Evolutionary conservation across 2,888 invertebrate genomes (phyloP), one percentile per base, ranked within the genome.

Genomic region (Cataglyphis cursor): DNA sequence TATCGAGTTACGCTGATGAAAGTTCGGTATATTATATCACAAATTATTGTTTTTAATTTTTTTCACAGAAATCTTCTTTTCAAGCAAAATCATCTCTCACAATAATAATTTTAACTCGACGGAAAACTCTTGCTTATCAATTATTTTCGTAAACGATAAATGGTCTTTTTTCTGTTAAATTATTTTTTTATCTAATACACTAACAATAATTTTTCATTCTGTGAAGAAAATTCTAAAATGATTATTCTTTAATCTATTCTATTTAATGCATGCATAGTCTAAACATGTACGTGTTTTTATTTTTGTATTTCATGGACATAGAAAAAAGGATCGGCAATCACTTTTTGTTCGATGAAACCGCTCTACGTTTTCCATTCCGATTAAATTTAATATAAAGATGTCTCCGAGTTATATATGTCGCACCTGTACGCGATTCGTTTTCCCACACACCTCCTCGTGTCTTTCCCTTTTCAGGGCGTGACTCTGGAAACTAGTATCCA

Each of bases 301-400:
- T 44, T 44, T 44, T 18, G 8, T n/a, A n/a, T 8, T 62, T 35
- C 15, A 59, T 8, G 18, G 21, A n/a, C 8, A 15, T 9, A 74
- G 0, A 38, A 24, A 15, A 62, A 62, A 44, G 31, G n/a, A 31
- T 44, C n/a, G 24, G 28, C 57, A 76, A 57, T 66, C 31, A 66
- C 38, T 41, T 41, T 54, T 81, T 70, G 75, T 76, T 66, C 54
- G 12, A 65, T 51, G 65, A 72, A 83, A 62, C 75, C 62, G 28
- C 24, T n/a, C 41, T 28, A 61, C 54, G 82, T 92, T 92, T 92
- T 92, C 90, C 88, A 89, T 89, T 85, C 85, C 85, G 90, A 90
- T 93, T 90, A 93, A 92, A 92, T 93, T 94, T 94, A 93, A 93
- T 93, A 93, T 93, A 93, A 94, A 92, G 91, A 91, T 90, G 10